phyloP scores from a whole-genome alignment of 2,113 vertebrate genomes.

The Oreochromis spilurus region DNA sequence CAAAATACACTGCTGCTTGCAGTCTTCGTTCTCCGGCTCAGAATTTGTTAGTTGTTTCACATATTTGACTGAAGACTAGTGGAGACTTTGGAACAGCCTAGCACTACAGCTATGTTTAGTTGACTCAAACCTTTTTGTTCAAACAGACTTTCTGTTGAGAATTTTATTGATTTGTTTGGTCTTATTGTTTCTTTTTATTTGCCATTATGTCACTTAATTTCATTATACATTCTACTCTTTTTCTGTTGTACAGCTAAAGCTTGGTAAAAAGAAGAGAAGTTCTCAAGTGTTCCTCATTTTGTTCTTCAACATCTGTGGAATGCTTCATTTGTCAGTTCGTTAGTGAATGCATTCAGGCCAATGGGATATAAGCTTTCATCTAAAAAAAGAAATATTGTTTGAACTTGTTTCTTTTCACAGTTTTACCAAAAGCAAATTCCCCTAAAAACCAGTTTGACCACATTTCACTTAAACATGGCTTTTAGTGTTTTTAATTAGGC shows the following conservation, averaged over 20 bases:
- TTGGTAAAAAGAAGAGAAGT: background rate
- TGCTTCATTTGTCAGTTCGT: background rate
- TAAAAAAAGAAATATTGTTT: background rate
- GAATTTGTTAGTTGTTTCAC: background rate
- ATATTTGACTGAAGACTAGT: background rate
- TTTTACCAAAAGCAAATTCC: background rate
- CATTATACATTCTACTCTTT: background rate
- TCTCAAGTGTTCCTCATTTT: background rate
- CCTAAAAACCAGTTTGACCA: background rate
- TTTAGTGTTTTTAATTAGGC: background rate
- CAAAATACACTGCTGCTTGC: background rate
- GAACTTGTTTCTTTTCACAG: background rate
- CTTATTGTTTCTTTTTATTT: background rate
- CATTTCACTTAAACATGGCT: background rate
- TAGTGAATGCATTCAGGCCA: background rate
- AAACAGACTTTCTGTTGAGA: background rate
- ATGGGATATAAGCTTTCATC: background rate
- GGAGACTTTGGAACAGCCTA: background rate
- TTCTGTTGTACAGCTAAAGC: background rate
- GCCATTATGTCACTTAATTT: background rate
- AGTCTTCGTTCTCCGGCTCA: background rate
- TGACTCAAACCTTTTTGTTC: background rate
- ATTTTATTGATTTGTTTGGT: background rate
- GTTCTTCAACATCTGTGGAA: background rate
- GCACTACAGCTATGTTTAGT: background rate